Conservation (phyloP, 2,797 vertebrate genomes). For the Martes flavigula region DNA sequence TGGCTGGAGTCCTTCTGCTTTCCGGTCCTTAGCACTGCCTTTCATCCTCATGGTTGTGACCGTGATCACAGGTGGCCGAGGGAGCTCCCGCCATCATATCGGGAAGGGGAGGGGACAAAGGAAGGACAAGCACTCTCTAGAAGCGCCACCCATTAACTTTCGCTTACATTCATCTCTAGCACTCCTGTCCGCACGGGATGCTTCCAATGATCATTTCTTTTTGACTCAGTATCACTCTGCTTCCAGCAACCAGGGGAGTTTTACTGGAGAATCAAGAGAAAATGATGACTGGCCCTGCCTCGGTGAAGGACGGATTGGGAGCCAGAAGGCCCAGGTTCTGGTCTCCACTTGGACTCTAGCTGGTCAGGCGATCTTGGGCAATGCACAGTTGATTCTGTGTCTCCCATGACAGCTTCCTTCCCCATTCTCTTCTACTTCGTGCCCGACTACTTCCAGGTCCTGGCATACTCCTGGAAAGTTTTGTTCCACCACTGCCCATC, state of each 20-base stretch:
- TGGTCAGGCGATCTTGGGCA: not conserved
- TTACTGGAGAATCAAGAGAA: not conserved
- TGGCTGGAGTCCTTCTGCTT: not conserved
- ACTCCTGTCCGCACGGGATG: not conserved
- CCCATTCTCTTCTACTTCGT: not conserved
- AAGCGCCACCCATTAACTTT: not conserved
- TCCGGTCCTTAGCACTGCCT: not conserved
- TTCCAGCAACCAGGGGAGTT: not conserved
- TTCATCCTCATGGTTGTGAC: not conserved
- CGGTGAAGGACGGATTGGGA: not conserved
- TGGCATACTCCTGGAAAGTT: not conserved
- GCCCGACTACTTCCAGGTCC: too few species aligned
- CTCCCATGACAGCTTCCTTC: not conserved
- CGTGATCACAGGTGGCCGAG: not conserved
- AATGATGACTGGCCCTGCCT: not conserved
- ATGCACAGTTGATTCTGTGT: not conserved
- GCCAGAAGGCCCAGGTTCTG: not conserved
- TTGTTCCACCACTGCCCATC: rapidly evolving
- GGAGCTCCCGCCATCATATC: not conserved
- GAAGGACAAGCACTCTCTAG: not conserved
- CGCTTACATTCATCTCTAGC: not conserved
- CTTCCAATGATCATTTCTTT: not conserved
- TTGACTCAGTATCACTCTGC: not conserved
- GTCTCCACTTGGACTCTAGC: not conserved
- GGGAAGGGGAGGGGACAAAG: not conserved